A percentile compares a stretch with the other conserved stretches of the same genome.
phyloP scores from a whole-genome alignment of 2,797 vertebrate species.

The Heteromormyrus szaboi region DNA sequence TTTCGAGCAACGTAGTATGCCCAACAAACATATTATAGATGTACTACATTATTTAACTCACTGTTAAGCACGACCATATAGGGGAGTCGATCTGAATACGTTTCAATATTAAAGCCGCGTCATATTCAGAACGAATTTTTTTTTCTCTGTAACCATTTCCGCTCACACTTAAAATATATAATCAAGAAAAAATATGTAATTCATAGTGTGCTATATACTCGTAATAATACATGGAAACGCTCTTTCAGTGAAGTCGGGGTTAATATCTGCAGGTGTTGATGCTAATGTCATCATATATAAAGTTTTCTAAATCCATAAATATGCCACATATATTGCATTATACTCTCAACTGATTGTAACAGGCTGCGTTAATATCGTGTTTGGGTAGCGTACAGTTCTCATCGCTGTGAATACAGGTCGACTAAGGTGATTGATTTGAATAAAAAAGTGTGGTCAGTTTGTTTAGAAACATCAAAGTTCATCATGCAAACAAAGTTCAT shows the following conservation, averaged over 20 bases:
- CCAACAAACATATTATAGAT: slow-evolving; percentile 12
- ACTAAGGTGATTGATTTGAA: neutral
- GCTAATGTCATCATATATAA: neutral
- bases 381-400: neutral
- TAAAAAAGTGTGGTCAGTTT: neutral
- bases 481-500: neutral
- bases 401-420: neutral
- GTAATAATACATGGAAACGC: neutral
- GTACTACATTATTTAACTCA: neutral
- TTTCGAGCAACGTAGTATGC: slow-evolving; percentile 2
- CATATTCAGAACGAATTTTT: neutral
- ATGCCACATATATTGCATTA: neutral
- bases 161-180: neutral
- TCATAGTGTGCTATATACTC: neutral
- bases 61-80: neutral
- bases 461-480: slow-evolving; percentile 11
- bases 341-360: neutral
- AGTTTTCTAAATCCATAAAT: neutral
- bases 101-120: neutral
- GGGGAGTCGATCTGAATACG: neutral
- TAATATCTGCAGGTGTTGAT: neutral
- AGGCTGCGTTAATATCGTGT: neutral
- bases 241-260: neutral
- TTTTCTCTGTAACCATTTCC: neutral
- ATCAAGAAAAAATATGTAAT: neutral